Evolutionary conservation across 92 coral and sea anemone genomes (phyloP), one percentile per base, ranked within the genome.

Genomic region (Desmophyllum pertusum): DNA sequence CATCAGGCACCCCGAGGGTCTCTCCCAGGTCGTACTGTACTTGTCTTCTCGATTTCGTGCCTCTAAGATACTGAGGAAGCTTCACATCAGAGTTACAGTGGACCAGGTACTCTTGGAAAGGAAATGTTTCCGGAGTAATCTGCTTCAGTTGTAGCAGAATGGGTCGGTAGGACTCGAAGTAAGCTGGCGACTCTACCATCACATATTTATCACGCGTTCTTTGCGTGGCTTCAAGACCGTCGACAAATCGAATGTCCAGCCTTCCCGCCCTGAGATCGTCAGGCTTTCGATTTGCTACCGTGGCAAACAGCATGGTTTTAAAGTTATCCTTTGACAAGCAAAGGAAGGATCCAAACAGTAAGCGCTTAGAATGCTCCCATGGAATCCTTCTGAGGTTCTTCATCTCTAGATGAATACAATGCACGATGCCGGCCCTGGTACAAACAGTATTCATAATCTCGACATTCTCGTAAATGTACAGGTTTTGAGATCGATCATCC

Each of bases 131-230:
- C n/a, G 86, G 74, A 15, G 76, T 51, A 43, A 93, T 85, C 36
- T 89, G 88, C 80, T 93, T 85, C 57, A 95, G 88, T 25, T 94
- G 87, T 31, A 76, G 81, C 75, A 95, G 81, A 45, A 91, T 87
- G 55, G 94, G 97, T 74, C 98, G 93, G 71, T 93, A 95, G 3
- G 98, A 70, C 36, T 95, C 98, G 40, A 93, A 95, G 69, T 91
- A 95, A 10, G 97, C 97, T 17, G 98, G 95, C 11, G 98, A 91
- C 71, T 95, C 98, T 15, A 93, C 98, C 95, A 95, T 87, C 11
- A 75, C 85, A 51, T 89, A 89, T 37, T 86, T 75, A 31, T 68
- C 84, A 30, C 31, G 40, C 18, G 61, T 63, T 5, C 70, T 76
- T 19, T 50, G 78, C 0, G 66, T 62, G 23, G 70, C 70, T 25